Base-by-base conservation (phyloP, 2,888 invertebrate species). In the Hemithea aestivaria region DNA sequence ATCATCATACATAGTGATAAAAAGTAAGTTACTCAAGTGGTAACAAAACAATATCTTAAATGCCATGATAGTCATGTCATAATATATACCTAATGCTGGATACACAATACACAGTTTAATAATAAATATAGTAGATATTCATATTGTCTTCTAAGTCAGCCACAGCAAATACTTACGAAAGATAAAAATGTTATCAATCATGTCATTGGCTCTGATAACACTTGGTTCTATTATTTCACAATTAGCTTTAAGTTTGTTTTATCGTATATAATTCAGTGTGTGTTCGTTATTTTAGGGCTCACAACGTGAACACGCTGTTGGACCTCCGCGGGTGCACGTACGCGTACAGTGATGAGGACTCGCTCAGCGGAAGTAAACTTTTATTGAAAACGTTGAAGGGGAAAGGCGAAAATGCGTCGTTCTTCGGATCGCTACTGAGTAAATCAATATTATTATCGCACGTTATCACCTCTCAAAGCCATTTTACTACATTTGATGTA, bases 361-460 rank as follows among this genome's bases (percentile, higher is more conserved):
- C 90, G 21, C 59, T 90, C 2, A 89, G 89, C 66, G 88, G 89
- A 44, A 88, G 89, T 53, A 80, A 85, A 62, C 76, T 89, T 10
- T 80, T 90, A 22, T 62, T 89, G 21, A 87, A 87, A 57, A 87
- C 81, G 1, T 63, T 90, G 7, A 88, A 87, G 51, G 82, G 76
- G 51, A 75, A 88, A 40, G 90, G 90, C 40, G 90, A 90, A 71
- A 90, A 90, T 72, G 88, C 90, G 6, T 87, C 88, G 10, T 90
- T 90, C 62, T 90, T 90, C 58, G 89, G 90, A 66, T 88, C 89
- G 33, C 58, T 83, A 48, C 56, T 89, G 62, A 88, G 90, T 90
- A 82, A 56, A 32, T 32, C 16, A 16, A 16, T 16, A 16, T 16
- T 16, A 16, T 16, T 16, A 16, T 16, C 16, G 16, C 16, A 5